phyloP scores from a whole-genome alignment of 1,140 invertebrate genomes.

The Drosophila sucinea region DNA sequence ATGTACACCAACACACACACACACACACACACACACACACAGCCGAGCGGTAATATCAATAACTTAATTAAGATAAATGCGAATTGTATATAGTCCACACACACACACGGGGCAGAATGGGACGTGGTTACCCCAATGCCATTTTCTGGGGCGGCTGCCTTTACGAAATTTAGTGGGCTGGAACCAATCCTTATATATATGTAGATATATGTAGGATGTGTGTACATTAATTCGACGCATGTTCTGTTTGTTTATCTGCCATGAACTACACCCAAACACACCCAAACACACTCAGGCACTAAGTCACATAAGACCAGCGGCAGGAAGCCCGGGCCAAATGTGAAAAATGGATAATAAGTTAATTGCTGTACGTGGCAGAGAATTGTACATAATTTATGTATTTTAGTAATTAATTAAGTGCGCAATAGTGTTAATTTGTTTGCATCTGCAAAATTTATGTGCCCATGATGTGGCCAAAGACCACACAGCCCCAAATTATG shows the following conservation, averaged over 20 bases:
- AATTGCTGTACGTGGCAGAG: constrained; percentile 65
- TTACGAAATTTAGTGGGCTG: constrained; percentile 37
- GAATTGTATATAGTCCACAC: constrained; percentile 66
- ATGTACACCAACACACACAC: constrained; percentile 35
- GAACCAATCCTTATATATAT: constrained; percentile 37
- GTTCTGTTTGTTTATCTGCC: constrained; percentile 65
- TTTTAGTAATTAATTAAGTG: constrained; percentile 78
- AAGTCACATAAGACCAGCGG: constrained; percentile 23
- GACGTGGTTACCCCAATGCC: constrained; percentile 23
- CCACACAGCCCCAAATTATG: neutral
- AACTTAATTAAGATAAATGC: constrained; percentile 81
- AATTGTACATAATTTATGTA: constrained; percentile 63
- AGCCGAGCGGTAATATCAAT: constrained; percentile 68
- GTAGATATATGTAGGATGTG: constrained; percentile 20
- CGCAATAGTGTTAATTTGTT: constrained; percentile 51
- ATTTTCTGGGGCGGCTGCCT: constrained; percentile 30
- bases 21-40: constrained; percentile 42
- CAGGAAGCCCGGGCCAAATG: constrained; percentile 49
- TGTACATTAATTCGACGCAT: constrained; percentile 74
- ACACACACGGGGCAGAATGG: constrained; percentile 12
- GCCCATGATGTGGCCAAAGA: neutral
- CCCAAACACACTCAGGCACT: constrained; percentile 30
- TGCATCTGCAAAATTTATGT: constrained; percentile 6
- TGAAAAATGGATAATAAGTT: constrained; percentile 82
- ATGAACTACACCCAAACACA: constrained; percentile 28